Percentiles rank a stretch among this genome's conserved stretches.
phyloP scores from a whole-genome alignment of 2,797 vertebrate genomes.

The Scolopax rusticola region DNA sequence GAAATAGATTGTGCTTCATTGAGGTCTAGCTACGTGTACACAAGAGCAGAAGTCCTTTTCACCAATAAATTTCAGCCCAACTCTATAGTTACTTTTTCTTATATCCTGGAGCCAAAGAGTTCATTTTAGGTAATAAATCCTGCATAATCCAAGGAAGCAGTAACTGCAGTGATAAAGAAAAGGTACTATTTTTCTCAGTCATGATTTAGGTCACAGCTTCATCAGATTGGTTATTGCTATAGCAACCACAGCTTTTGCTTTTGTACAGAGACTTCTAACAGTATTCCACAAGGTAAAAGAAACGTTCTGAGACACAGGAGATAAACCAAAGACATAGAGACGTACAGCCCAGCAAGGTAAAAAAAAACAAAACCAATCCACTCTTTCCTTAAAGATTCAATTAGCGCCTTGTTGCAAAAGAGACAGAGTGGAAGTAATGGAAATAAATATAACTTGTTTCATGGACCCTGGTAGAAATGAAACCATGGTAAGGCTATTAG shows the following conservation, averaged over 20 bases:
- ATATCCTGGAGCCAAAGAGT: constrained; percentile 48
- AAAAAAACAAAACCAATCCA: not conserved
- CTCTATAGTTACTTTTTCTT: not conserved
- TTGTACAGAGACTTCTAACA: constrained; percentile 78
- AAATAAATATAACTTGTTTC: constrained; percentile 31
- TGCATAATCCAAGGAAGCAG: constrained; percentile 44
- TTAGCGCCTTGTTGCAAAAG: accelerated
- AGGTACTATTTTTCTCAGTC: constrained; percentile 81
- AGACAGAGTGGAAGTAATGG: not conserved
- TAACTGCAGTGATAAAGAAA: constrained; percentile 65
- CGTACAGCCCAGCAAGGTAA: not conserved
- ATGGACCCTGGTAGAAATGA: constrained; percentile 6
- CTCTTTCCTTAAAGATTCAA: not conserved
- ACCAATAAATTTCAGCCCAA: not conserved
- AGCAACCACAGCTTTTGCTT: constrained; percentile 85
- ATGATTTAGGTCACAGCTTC: constrained; percentile 84
- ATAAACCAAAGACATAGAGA: constrained; percentile 67
- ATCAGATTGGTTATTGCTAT: constrained; percentile 89
- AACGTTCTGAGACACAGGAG: constrained; percentile 57
- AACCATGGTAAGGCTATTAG: not conserved
- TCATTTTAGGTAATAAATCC: constrained; percentile 68
- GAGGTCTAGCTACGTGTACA: not conserved
- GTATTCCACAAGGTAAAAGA: constrained; percentile 81
- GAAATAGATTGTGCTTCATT: not conserved
- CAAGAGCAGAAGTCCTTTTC: not conserved